Percentiles rank a stretch among this genome's conserved stretches.
Conservation (phyloP, 2,888 invertebrate genomes). For the Mesoligia furuncula region DNA sequence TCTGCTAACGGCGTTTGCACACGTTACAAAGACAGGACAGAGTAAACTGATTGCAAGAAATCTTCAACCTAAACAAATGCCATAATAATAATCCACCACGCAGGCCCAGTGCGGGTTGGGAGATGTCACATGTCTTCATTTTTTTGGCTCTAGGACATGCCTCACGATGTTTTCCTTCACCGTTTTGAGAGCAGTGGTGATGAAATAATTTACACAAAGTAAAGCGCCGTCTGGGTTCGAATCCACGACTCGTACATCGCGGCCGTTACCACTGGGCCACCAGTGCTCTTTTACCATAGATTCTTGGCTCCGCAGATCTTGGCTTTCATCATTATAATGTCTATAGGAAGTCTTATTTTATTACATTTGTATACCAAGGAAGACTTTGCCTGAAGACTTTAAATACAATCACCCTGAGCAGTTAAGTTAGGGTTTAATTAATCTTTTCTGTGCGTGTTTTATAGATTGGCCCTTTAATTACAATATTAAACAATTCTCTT, state of each 20-base stretch:
- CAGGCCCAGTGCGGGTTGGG: not conserved
- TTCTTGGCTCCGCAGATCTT: not conserved
- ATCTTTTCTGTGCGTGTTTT: conserved; percentile 77
- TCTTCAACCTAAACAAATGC: not conserved
- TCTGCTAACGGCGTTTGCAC: conserved; percentile 6
- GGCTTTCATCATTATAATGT: conserved; percentile 1
- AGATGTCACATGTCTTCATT: not conserved
- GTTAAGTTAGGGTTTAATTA: conserved; percentile 25
- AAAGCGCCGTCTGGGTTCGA: not conserved
- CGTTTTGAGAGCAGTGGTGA: not conserved
- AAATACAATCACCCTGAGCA: conserved; percentile 21
- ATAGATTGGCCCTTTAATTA: conserved; percentile 71
- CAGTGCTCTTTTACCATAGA: not conserved
- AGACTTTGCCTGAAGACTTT: conserved; percentile 26
- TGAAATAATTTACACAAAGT: not conserved
- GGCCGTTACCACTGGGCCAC: not conserved
- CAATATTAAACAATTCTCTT: conserved; percentile 60
- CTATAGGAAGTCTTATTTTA: not conserved
- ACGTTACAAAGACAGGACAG: not conserved
- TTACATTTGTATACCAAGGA: conserved; percentile 16
- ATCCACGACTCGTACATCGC: not conserved
- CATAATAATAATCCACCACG: too few species aligned
- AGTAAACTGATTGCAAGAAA: not conserved
- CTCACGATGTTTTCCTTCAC: not conserved
- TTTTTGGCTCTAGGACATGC: not conserved